These are phyloP conservation scores for Tachysurus fulvidraco DNA, from an alignment of 2,113 vertebrate genomes.

Conservation along the genomic window DNA sequence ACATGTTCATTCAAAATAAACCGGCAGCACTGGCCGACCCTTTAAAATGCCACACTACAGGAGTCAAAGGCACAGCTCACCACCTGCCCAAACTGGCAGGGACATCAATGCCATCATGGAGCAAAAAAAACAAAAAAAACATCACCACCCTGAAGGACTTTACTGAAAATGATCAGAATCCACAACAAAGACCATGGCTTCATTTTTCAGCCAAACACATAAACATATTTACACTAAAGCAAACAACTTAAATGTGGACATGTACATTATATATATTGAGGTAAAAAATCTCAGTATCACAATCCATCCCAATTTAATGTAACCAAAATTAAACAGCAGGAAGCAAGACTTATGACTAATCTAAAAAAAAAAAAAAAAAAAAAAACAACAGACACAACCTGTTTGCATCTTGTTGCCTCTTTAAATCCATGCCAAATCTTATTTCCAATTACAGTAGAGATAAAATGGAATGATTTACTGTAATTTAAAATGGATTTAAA, in stretches of 20 bases:
- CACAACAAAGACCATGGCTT: constrained; percentile 1
- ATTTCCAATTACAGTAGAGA: not conserved
- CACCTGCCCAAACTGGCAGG: constrained; percentile 33
- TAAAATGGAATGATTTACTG: not conserved
- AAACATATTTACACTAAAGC: not conserved
- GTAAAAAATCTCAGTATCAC: not conserved
- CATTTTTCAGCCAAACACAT: not conserved
- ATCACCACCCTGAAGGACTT: constrained; percentile 43
- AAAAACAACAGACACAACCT: not conserved
- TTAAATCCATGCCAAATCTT: not conserved
- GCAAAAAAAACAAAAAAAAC: constrained; percentile 30
- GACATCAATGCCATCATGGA: constrained; percentile 31
- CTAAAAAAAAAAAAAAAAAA: not conserved
- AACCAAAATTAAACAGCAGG: not conserved
- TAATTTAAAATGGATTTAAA: no score
- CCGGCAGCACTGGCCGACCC: constrained; percentile 25
- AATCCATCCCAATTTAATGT: not conserved
- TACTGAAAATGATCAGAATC: constrained; percentile 17
- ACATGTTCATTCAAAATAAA: constrained; percentile 55
- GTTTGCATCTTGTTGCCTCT: not conserved
- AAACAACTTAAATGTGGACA: not conserved
- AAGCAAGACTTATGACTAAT: not conserved
- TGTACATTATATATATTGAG: not conserved
- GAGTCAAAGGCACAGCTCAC: constrained; percentile 44
- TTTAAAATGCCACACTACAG: constrained; percentile 51